A percentile compares a stretch with the other conserved stretches of the same genome.
Evolutionary conservation across 2,888 invertebrate genomes (phyloP).

Genomic region (Zygogramma bicolorata): DNA sequence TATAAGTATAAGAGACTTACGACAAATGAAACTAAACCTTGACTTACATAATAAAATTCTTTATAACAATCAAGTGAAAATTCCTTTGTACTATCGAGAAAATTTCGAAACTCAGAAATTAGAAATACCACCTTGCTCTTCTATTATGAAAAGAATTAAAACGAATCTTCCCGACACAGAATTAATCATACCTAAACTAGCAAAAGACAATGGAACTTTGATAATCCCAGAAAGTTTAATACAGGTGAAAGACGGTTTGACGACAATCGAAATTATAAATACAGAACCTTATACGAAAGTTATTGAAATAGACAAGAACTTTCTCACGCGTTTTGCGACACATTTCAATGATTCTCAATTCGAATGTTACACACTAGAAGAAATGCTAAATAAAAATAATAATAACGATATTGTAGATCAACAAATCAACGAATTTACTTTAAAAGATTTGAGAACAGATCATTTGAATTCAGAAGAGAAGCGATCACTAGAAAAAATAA

Average conservation of each 20-base stretch:
- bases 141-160: conserved; percentile 3
- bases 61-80: not conserved
- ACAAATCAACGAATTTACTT: not conserved
- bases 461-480: no score
- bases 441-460: conserved; percentile 4
- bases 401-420: not conserved
- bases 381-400: not conserved
- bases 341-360: not conserved
- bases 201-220: not conserved
- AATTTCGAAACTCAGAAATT: not conserved
- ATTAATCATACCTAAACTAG: not conserved
- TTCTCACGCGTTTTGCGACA: not conserved
- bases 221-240: not conserved
- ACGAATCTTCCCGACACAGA: not conserved
- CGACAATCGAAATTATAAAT: not conserved
- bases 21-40: conserved; percentile 18
- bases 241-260: not conserved
- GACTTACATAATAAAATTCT: not conserved
- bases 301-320: not conserved
- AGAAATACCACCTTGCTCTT: no score
- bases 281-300: not conserved
- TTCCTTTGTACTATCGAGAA: conserved; percentile 1
- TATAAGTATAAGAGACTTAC: conserved; percentile 28
- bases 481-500: no score
- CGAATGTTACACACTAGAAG: not conserved